Evolutionary conservation across 2,113 vertebrate species (phyloP).

Genomic region (Xenopus borealis): DNA sequence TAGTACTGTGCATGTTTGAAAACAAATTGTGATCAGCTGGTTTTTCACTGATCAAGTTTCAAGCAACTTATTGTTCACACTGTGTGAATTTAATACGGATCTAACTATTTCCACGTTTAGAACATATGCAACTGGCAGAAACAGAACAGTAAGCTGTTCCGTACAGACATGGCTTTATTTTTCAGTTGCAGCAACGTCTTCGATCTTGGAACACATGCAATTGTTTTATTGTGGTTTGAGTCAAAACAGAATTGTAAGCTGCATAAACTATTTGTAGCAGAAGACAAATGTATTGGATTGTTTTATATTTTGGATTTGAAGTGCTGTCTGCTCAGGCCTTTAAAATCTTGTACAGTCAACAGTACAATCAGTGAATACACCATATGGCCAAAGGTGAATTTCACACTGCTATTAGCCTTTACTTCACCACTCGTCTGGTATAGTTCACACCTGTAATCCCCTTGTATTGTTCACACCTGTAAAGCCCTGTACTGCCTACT

Average conservation of each 20-base stretch:
- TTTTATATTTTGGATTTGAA: too few species aligned
- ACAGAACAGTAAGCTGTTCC: conserved; percentile 35
- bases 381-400: too few species aligned
- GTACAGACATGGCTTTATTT: conserved; percentile 50
- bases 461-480: too few species aligned
- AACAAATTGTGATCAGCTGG: conserved; percentile 56
- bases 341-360: too few species aligned
- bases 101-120: conserved; percentile 58
- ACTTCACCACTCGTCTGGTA: too few species aligned
- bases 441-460: too few species aligned
- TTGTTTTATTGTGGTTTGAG: conserved; percentile 54
- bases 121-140: conserved; percentile 47
- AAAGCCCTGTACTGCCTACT: too few species aligned
- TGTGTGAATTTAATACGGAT: conserved; percentile 54
- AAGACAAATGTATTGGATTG: too few species aligned
- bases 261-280: conserved; percentile 42
- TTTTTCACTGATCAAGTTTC: conserved; percentile 65
- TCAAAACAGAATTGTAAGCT: conserved; percentile 46
- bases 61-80: conserved; percentile 61
- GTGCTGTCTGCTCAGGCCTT: too few species aligned
- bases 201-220: conserved; percentile 58
- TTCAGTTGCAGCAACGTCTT: conserved; percentile 48
- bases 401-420: too few species aligned
- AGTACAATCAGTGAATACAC: too few species aligned
- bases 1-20: too few species aligned